Evolutionary conservation across 1,140 invertebrate genomes (phyloP).

Genomic region (Drosophila ohnishii): DNA sequence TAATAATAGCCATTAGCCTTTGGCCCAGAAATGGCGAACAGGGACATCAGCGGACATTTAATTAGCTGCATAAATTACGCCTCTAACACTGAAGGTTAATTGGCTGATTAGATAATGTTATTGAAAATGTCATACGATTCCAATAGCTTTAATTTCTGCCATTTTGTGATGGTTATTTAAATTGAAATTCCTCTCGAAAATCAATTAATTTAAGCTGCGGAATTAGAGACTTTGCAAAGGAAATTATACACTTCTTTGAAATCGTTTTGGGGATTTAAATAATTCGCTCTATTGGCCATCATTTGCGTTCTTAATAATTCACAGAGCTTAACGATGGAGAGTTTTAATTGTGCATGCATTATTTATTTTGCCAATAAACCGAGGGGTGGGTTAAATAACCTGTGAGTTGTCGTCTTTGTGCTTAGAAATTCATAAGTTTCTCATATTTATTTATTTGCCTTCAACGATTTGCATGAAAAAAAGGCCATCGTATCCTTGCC

Average conservation of each 20-base stretch:
- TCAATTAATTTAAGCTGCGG: constrained; percentile 11
- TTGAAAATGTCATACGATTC: background rate
- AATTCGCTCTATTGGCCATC: constrained; percentile 4
- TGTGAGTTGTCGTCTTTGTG: background rate
- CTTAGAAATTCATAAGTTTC: constrained; percentile 4
- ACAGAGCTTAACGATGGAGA: constrained; percentile 7
- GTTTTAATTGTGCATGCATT: constrained; percentile 21
- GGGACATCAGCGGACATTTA: constrained; percentile 10
- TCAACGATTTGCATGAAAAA: constrained; percentile 22
- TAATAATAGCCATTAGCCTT: constrained; percentile 37
- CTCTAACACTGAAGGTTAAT: constrained; percentile 1
- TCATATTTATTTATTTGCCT: constrained; percentile 24
- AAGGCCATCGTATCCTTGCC: constrained; percentile 10
- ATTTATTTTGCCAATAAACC: constrained; percentile 2
- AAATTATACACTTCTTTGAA: constrained; percentile 6
- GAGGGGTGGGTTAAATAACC: background rate
- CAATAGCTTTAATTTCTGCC: background rate
- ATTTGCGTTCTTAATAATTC: constrained; percentile 13
- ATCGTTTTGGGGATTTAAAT: constrained; percentile 8
- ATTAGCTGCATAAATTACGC: constrained; percentile 40
- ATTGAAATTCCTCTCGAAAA: background rate
- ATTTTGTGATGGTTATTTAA: background rate
- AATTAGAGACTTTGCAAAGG: constrained; percentile 3
- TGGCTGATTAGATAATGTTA: constrained; percentile 24
- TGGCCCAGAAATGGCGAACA: constrained; percentile 6